These are phyloP conservation scores for Amphiprion clarkii DNA, from an alignment of 2,797 vertebrate species.

Conservation along the genomic window DNA sequence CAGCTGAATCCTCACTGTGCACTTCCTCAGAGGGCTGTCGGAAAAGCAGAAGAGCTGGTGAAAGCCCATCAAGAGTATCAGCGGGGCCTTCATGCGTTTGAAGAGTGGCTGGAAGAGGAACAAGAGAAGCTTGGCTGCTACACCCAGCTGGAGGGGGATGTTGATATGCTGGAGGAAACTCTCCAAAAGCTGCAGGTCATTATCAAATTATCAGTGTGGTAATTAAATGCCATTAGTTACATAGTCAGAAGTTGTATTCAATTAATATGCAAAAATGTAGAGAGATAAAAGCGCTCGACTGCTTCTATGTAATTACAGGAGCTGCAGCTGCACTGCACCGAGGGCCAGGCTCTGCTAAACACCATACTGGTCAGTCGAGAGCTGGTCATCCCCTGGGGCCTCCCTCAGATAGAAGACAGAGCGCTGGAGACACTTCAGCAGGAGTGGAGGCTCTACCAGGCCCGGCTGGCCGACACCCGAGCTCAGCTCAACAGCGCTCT, in stretches of 20 bases:
- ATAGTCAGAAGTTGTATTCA: neutral
- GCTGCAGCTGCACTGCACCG: slow-evolving; percentile 91
- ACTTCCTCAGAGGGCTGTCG: slow-evolving; percentile 86
- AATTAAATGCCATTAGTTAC: too few relatives aligned
- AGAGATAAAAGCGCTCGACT: neutral
- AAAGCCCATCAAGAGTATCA: slow-evolving; percentile 94
- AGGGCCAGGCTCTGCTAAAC: slow-evolving; percentile 92
- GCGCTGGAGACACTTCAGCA: slow-evolving; percentile 89
- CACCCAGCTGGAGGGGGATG: slow-evolving; percentile 90
- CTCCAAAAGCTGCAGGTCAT: slow-evolving; percentile 92
- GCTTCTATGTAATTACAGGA: slow-evolving; percentile 82
- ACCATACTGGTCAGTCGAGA: slow-evolving; percentile 89
- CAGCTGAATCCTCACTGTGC: neutral
- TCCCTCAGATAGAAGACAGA: slow-evolving; percentile 93
- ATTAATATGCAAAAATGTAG: neutral
- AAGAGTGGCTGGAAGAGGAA: slow-evolving; percentile 93
- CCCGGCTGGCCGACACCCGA: slow-evolving; percentile 88
- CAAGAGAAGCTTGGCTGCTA: slow-evolving; percentile 90
- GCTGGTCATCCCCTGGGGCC: slow-evolving; percentile 89
- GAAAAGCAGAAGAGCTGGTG: slow-evolving; percentile 90
- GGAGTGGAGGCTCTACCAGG: slow-evolving; percentile 95
- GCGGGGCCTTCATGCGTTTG: slow-evolving; percentile 90
- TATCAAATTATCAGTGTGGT: neutral
- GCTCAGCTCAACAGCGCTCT: slow-evolving; percentile 88
- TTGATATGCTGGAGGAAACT: slow-evolving; percentile 88